Evolutionary conservation across 2,888 invertebrate genomes (phyloP), one percentile per base, ranked within the genome.

Genomic region (Octodonta nipae): DNA sequence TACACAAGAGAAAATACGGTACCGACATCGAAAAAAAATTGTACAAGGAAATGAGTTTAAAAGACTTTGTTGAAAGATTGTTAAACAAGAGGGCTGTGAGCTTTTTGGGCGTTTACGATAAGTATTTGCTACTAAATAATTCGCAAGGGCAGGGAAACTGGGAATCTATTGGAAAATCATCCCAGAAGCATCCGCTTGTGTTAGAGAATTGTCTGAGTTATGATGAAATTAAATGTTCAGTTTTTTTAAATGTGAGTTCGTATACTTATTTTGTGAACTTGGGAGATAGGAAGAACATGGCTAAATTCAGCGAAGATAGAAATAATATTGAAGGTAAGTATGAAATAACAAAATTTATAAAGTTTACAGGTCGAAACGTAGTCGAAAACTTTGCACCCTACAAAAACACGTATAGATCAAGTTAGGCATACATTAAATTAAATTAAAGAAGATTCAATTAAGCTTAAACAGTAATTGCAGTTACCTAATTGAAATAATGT

Each of bases 201-300:
- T 46, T 72, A 16, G 45, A 59, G 13, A 53, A 68, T 34, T 69
- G 68, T 35, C 53, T 73, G 15, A 68, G 69, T 34, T 73, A 72
- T 46, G 71, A 73, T 38, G 73, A 73, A 51, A 61, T 73, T 2
- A 73, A 73, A 49, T 51, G 70, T 22, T 69, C 72, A 1, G 68
- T 70, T 0, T 55, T 72, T 38, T 53, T 73, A 29, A 66, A 68
- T 3, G 61, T 71, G 26, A 67, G 67, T 27, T 72, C 72, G 0
- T 65, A 66, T 40, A 64, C 67, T 2, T 66, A 68, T 47, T 71
- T 72, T 44, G 60, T 72, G 25, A 73, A 73, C 40, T 60, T 68
- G 43, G 73, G 73, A 4, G 62, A 65, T 30, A 61, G 73, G 3
- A 58, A 63, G 26, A 73, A 73, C 48, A 51, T 57, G 35, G 73